Evolutionary conservation across 2,888 invertebrate genomes (phyloP).

Genomic region (Lysandra bellargus): DNA sequence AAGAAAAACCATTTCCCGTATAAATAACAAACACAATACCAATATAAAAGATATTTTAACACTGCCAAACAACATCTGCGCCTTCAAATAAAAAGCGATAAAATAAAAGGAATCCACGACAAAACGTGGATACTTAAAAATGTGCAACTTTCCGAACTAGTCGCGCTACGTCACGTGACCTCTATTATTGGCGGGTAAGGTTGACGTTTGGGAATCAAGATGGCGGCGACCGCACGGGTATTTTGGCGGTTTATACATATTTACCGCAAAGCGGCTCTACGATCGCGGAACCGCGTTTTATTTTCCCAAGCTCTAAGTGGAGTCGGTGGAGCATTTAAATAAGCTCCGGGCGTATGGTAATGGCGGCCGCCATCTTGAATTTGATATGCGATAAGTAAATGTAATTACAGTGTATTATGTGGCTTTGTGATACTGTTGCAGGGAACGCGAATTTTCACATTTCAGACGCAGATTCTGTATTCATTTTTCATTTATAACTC

Average conservation of each 20-base stretch:
- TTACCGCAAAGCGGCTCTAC: slow-evolving; percentile 80
- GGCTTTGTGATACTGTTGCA: slow-evolving; percentile 10
- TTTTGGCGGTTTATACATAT: slow-evolving; percentile 73
- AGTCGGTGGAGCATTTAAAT: slow-evolving; percentile 81
- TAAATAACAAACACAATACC: slow-evolving; percentile 26
- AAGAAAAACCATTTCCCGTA: slow-evolving; percentile 4
- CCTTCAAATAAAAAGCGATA: slow-evolving; percentile 76
- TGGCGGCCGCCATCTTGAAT: slow-evolving; percentile 74
- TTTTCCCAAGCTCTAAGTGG: slow-evolving; percentile 81
- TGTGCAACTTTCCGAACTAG: slow-evolving; percentile 48
- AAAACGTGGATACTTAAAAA: slow-evolving; percentile 75
- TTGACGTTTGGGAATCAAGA: slow-evolving; percentile 34
- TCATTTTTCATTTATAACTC: slow-evolving; percentile 21
- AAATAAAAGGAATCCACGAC: slow-evolving; percentile 77
- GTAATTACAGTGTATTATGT: slow-evolving; percentile 23
- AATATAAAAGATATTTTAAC: slow-evolving; percentile 41
- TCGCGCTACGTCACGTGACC: slow-evolving; percentile 30
- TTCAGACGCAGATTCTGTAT: not conserved
- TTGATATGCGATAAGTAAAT: slow-evolving; percentile 34
- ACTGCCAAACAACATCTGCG: slow-evolving; percentile 71
- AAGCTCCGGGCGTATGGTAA: slow-evolving; percentile 80
- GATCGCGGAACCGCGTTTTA: slow-evolving; percentile 79
- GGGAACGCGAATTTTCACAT: slow-evolving; percentile 29
- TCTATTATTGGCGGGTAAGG: slow-evolving; percentile 34
- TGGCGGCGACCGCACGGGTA: slow-evolving; percentile 35